These are phyloP conservation scores for Slavum lentiscoides DNA, from an alignment of 2,888 invertebrate genomes.

Conservation along the genomic window DNA sequence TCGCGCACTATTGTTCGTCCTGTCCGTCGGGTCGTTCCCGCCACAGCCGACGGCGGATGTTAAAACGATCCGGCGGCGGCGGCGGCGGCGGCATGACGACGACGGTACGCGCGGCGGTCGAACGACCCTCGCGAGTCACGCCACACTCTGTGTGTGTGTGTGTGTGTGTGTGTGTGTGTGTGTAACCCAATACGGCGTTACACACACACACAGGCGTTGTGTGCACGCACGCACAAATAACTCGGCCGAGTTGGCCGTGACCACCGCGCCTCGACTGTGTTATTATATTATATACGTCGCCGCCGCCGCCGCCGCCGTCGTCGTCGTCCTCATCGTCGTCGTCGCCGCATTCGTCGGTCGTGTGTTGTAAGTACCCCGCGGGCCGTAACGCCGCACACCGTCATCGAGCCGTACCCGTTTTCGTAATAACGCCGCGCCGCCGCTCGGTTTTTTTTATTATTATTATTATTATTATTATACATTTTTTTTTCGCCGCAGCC, in stretches of 20 bases:
- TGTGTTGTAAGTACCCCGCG: too few species aligned
- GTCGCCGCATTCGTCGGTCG: too few species aligned
- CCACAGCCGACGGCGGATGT: too few species aligned
- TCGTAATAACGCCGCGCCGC: background rate
- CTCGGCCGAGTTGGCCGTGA: too few species aligned
- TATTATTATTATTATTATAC: conserved; percentile 15
- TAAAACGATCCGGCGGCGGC: background rate
- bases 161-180: background rate
- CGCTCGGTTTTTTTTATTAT: background rate
- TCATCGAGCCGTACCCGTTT: too few species aligned
- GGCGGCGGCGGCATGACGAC: conserved; percentile 1
- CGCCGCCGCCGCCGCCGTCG: too few species aligned
- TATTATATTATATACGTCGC: background rate
- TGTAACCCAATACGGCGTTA: too few species aligned
- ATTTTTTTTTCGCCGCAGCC: conserved; percentile 12
- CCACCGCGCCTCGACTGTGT: background rate
- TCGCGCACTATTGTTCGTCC: too few species aligned
- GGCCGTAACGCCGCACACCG: too few species aligned
- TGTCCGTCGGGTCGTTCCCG: too few species aligned
- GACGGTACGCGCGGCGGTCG: background rate
- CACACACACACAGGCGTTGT: background rate
- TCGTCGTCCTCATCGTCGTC: too few species aligned
- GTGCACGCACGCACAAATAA: background rate
- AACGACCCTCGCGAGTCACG: conserved; percentile 13
- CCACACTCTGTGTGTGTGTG: background rate